phyloP scores from a whole-genome alignment of 2,888 invertebrate species.

The Drosophila mayaguana region DNA sequence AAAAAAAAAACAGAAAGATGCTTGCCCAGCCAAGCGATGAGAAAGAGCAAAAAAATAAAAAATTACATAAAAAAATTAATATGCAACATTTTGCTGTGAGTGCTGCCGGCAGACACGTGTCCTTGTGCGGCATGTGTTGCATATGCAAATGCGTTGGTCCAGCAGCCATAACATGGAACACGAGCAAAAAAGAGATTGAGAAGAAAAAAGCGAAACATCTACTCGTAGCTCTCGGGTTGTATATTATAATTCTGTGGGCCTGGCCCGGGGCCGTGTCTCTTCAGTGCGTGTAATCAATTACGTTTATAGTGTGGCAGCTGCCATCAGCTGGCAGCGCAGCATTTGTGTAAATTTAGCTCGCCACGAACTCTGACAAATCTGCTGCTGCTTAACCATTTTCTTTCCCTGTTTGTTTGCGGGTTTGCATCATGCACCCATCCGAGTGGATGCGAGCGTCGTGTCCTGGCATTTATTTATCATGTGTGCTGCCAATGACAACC shows the following conservation, averaged over 20 bases:
- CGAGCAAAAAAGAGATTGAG: not conserved
- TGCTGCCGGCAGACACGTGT: slow-evolving; percentile 50
- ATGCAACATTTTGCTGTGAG: slow-evolving; percentile 70
- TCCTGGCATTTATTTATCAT: slow-evolving; percentile 55
- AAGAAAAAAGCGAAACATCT: not conserved
- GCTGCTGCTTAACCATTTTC: not conserved
- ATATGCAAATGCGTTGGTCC: slow-evolving; percentile 60
- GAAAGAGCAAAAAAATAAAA: slow-evolving; percentile 13
- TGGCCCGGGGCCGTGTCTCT: slow-evolving; percentile 13
- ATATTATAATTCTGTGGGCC: slow-evolving; percentile 37
- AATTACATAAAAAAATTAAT: slow-evolving; percentile 63
- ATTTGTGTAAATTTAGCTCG: slow-evolving; percentile 78
- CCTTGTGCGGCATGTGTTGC: slow-evolving; percentile 54
- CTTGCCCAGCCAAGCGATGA: slow-evolving; percentile 23
- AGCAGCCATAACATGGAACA: slow-evolving; percentile 12
- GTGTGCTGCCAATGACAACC: slow-evolving; percentile 61
- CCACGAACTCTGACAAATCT: slow-evolving; percentile 36
- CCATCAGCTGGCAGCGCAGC: slow-evolving; percentile 68
- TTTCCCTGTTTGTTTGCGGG: slow-evolving; percentile 16
- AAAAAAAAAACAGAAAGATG: slow-evolving; percentile 9
- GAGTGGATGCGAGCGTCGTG: slow-evolving; percentile 40
- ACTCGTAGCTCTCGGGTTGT: not conserved
- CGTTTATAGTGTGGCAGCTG: slow-evolving; percentile 69
- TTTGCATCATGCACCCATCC: slow-evolving; percentile 29
- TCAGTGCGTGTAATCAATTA: slow-evolving; percentile 78